Conservation (phyloP, 2,113 vertebrate species). For the Cyanistes caeruleus region DNA sequence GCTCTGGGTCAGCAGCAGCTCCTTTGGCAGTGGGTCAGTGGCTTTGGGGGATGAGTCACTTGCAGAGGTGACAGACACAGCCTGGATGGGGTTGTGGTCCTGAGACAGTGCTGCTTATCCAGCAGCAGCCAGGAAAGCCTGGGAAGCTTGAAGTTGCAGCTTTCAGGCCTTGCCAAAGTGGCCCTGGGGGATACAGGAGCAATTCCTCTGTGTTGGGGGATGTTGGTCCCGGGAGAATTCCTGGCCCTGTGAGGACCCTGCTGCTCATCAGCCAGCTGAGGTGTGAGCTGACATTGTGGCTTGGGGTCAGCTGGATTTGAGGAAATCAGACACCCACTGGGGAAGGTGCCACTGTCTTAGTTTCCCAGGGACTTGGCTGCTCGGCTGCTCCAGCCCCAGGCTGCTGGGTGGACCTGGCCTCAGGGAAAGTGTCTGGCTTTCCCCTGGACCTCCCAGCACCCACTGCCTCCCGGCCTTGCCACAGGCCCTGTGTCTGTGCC, state of each 20-base stretch:
- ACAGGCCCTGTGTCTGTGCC: neutral
- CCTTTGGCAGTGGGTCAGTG: constrained; percentile 26
- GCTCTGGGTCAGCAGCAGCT: neutral
- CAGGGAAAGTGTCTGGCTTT: neutral
- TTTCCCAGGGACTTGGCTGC: constrained; percentile 50
- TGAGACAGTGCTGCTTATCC: neutral
- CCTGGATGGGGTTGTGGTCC: neutral
- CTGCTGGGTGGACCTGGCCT: neutral
- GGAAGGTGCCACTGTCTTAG: neutral
- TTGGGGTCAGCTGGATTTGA: neutral
- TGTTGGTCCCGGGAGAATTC: neutral
- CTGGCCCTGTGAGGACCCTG: rapidly evolving
- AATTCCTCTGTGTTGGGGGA: neutral
- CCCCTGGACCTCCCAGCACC: neutral
- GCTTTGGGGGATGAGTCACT: constrained; percentile 1
- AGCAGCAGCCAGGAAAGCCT: neutral
- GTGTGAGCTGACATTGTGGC: neutral
- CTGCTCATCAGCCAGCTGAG: neutral
- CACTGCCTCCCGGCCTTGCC: neutral
- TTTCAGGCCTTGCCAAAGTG: neutral
- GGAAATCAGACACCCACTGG: neutral
- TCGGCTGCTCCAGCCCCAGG: neutral
- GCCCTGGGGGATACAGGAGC: neutral
- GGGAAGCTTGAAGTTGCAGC: neutral
- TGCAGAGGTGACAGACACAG: neutral